Evolutionary conservation across 1,140 invertebrate species (phyloP).

Genomic region (Rhopalosiphum padi): DNA sequence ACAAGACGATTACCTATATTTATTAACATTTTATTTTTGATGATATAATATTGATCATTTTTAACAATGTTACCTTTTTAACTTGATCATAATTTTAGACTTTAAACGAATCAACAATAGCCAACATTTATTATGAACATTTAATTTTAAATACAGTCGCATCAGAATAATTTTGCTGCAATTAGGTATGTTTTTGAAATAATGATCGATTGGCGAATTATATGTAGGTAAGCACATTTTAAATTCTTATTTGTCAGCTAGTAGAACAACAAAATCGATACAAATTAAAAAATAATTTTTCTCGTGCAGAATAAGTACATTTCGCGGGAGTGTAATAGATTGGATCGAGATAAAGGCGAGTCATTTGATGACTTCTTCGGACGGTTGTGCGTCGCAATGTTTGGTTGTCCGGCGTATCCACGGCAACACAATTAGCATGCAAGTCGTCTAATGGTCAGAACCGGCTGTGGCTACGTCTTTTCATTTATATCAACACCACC

Average conservation of each 20-base stretch:
- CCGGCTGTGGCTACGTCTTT: constrained; percentile 35
- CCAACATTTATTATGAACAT: background rate
- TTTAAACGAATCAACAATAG: too few relatives aligned
- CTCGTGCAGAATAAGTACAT: background rate
- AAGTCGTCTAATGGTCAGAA: constrained; percentile 49
- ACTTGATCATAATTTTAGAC: background rate
- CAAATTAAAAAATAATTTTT: background rate
- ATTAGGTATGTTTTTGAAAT: background rate
- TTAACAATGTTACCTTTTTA: background rate
- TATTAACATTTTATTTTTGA: too few relatives aligned
- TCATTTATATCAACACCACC: constrained; percentile 16
- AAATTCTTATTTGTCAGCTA: background rate
- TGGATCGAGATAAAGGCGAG: constrained; percentile 4
- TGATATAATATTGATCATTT: too few relatives aligned
- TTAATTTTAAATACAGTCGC: background rate
- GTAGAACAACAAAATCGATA: background rate
- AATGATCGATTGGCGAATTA: background rate
- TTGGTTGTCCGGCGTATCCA: constrained; percentile 50
- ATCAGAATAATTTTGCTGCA: background rate
- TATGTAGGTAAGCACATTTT: background rate
- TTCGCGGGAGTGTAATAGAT: background rate
- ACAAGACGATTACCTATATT: too few relatives aligned
- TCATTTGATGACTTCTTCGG: constrained; percentile 21
- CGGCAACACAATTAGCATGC: constrained; percentile 55
- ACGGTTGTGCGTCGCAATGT: constrained; percentile 6